Percentiles rank a stretch among this genome's conserved stretches.
phyloP scores from a whole-genome alignment of 2,797 vertebrate species.

The Amniataba percoides region DNA sequence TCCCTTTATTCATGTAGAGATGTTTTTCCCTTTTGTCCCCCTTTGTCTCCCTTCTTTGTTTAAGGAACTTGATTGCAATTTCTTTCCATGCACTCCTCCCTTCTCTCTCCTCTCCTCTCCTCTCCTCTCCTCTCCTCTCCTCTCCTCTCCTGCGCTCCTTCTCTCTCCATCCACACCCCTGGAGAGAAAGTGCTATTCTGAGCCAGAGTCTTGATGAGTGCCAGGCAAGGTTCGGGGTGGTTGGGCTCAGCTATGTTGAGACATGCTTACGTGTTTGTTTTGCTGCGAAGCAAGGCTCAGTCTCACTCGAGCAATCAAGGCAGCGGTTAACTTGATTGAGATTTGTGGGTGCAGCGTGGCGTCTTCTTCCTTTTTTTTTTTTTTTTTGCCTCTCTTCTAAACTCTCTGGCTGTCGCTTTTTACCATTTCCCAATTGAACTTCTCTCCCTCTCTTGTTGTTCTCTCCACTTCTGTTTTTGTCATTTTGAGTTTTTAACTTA shows the following conservation, averaged over 20 bases:
- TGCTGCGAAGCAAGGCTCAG: slow-evolving; percentile 64
- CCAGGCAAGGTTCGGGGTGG: slow-evolving; percentile 57
- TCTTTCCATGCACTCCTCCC: slow-evolving; percentile 4
- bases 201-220: slow-evolving; percentile 63
- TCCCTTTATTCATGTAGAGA: slow-evolving; percentile 1
- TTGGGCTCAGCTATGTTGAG: slow-evolving; percentile 68
- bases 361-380: background rate
- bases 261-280: slow-evolving; percentile 73
- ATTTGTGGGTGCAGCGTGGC: slow-evolving; percentile 46
- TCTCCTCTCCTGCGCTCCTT: background rate
- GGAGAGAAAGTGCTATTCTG: slow-evolving; percentile 55
- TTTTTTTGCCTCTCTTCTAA: background rate
- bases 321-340: slow-evolving; percentile 70
- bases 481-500: background rate
- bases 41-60: slow-evolving; percentile 11
- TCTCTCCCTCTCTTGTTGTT: background rate
- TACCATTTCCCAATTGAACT: background rate
- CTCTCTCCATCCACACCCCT: slow-evolving; percentile 21
- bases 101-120: background rate
- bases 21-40: background rate
- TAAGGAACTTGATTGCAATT: slow-evolving; percentile 20
- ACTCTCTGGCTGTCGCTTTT: slow-evolving; percentile 9
- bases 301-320: slow-evolving; percentile 73
- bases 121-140: background rate
- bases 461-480: background rate